Evolutionary conservation across 2,888 invertebrate genomes (phyloP).

Genomic region (Chrysopilus asiliformis): DNA sequence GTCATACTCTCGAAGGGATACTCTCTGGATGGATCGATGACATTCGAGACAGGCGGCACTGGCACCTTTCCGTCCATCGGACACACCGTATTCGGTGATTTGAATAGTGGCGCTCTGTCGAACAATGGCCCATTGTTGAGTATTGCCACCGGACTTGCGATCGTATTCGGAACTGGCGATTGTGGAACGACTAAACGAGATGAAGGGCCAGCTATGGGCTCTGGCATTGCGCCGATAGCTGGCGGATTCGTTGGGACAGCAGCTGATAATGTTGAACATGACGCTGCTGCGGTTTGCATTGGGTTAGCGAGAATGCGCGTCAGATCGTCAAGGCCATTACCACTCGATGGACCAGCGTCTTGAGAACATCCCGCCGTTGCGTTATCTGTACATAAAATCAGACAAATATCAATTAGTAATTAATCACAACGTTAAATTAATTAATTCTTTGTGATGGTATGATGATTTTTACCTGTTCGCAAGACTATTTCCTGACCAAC

Average conservation of each 20-base stretch:
- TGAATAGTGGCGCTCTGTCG: constrained; percentile 37
- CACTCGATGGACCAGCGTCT: constrained; percentile 25
- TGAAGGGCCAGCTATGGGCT: constrained; percentile 16
- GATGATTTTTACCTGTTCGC: constrained; percentile 37
- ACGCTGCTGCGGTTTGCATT: constrained; percentile 11
- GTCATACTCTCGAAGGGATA: constrained; percentile 90
- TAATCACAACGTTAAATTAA: neutral
- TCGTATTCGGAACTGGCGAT: neutral
- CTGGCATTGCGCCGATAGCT: constrained; percentile 14
- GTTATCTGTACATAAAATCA: constrained; percentile 20
- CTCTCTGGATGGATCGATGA: constrained; percentile 37
- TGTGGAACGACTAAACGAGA: constrained; percentile 8
- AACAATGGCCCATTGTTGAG: constrained; percentile 15
- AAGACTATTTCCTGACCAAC: constrained; percentile 61
- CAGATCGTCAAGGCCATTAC: constrained; percentile 20
- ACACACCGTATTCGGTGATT: constrained; percentile 79
- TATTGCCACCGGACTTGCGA: constrained; percentile 19
- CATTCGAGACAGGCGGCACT: constrained; percentile 42
- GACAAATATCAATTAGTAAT: constrained; percentile 3
- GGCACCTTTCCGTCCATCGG: constrained; percentile 63
- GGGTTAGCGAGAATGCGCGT: constrained; percentile 20
- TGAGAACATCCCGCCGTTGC: constrained; percentile 22
- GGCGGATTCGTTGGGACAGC: constrained; percentile 16
- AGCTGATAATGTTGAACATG: constrained; percentile 13
- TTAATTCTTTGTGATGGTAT: neutral